Percentiles rank a stretch among this genome's conserved stretches.
These are phyloP conservation scores for Xiphydria camelus DNA, from an alignment of 2,888 invertebrate species.

Conservation along the genomic window DNA sequence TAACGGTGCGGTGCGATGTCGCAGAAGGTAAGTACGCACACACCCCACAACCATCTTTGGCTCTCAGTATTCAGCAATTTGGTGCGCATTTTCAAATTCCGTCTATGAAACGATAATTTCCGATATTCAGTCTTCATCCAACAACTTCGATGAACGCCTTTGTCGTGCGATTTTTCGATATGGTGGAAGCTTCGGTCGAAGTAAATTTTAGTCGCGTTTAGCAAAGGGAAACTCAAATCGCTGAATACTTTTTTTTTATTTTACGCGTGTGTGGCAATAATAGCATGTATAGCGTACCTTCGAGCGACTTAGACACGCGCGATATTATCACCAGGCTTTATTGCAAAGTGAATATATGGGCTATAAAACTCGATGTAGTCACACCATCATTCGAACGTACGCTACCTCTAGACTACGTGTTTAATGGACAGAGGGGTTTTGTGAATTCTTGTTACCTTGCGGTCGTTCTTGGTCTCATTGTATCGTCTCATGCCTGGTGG, in stretches of 20 bases:
- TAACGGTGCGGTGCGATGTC: slow-evolving; percentile 20
- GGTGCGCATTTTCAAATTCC: too few species aligned
- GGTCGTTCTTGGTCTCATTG: not conserved
- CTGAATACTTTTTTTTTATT: slow-evolving; percentile 3
- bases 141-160: too few species aligned
- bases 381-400: slow-evolving; percentile 28
- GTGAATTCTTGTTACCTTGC: not conserved
- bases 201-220: too few species aligned
- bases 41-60: slow-evolving; percentile 57
- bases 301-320: too few species aligned
- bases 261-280: not conserved
- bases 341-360: too few species aligned
- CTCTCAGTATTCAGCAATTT: slow-evolving; percentile 51
- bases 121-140: too few species aligned
- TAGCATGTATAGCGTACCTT: too few species aligned
- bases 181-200: too few species aligned
- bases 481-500: not conserved
- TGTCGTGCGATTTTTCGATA: too few species aligned
- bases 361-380: not conserved
- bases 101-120: not conserved
- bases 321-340: too few species aligned
- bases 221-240: not conserved
- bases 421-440: slow-evolving; percentile 46
- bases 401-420: slow-evolving; percentile 24
- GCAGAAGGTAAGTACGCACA: slow-evolving; percentile 51